phyloP scores from a whole-genome alignment of 2,113 vertebrate genomes.

The Ursus arctos region DNA sequence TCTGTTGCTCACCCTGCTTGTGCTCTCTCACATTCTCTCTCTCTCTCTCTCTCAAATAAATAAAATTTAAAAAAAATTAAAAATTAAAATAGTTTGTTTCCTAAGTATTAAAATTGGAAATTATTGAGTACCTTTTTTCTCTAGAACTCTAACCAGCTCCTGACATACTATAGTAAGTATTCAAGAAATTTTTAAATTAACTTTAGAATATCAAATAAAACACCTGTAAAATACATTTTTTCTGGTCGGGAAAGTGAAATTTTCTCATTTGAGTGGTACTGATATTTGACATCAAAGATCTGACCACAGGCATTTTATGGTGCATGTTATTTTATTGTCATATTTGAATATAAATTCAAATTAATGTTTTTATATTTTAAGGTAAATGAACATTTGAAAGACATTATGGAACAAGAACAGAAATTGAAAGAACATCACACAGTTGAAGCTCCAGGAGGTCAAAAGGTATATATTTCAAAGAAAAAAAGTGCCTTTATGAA shows the following conservation, averaged over 20 bases:
- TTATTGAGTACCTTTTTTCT: background rate
- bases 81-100: background rate
- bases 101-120: background rate
- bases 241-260: background rate
- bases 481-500: background rate
- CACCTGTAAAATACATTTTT: background rate
- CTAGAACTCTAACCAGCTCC: background rate
- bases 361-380: slow-evolving; percentile 80
- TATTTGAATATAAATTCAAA: background rate
- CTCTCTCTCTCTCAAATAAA: too few species aligned
- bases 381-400: slow-evolving; percentile 98
- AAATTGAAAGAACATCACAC: slow-evolving; percentile 92
- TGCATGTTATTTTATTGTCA: background rate
- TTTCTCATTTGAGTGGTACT: background rate
- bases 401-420: slow-evolving; percentile 94
- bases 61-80: background rate
- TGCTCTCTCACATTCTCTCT: too few species aligned
- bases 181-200: background rate
- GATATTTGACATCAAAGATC: background rate
- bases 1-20: too few species aligned
- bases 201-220: background rate
- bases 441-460: slow-evolving; percentile 91
- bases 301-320: background rate
- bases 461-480: slow-evolving; percentile 90
- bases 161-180: background rate